Percentiles rank a stretch among this genome's conserved stretches.
These are phyloP conservation scores for Varanus komodoensis DNA, from an alignment of 2,113 vertebrate species.

Conservation along the genomic window DNA sequence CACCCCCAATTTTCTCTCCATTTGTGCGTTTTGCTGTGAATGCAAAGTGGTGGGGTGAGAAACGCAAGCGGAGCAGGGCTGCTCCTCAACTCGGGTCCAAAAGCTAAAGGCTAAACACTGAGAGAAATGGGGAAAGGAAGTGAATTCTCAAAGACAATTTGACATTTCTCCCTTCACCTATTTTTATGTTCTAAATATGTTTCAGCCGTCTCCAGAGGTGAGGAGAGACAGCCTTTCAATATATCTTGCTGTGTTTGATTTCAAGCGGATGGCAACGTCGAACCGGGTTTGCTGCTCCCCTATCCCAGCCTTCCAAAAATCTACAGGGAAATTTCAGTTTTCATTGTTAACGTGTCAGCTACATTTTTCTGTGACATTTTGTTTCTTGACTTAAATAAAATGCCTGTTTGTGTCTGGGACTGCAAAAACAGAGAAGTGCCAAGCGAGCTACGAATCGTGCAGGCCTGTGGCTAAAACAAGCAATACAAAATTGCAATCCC, in stretches of 20 bases:
- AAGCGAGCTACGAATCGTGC: not conserved
- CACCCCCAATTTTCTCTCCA: not conserved
- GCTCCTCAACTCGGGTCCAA: not conserved
- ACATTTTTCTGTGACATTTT: not conserved
- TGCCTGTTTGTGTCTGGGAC: too few species aligned
- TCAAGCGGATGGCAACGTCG: not conserved
- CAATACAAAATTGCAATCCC: not conserved
- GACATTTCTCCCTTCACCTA: not conserved
- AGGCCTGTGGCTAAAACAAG: slow-evolving; percentile 27
- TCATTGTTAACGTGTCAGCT: not conserved
- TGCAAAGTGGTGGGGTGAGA: not conserved
- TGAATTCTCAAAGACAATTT: not conserved
- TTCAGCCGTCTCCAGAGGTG: not conserved
- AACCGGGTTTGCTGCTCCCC: not conserved
- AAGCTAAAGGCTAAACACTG: not conserved
- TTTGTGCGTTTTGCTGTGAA: not conserved
- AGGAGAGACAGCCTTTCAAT: not conserved
- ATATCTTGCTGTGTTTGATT: too few species aligned
- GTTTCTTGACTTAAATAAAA: not conserved
- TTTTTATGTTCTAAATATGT: not conserved
- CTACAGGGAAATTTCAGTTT: not conserved
- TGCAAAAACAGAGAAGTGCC: not conserved
- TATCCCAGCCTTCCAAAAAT: not conserved
- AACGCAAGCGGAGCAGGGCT: not conserved
- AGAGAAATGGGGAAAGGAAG: not conserved